Evolutionary conservation across 2,113 vertebrate species (phyloP), one percentile per base, ranked within the genome.

Genomic region (Rhinoderma darwinii): DNA sequence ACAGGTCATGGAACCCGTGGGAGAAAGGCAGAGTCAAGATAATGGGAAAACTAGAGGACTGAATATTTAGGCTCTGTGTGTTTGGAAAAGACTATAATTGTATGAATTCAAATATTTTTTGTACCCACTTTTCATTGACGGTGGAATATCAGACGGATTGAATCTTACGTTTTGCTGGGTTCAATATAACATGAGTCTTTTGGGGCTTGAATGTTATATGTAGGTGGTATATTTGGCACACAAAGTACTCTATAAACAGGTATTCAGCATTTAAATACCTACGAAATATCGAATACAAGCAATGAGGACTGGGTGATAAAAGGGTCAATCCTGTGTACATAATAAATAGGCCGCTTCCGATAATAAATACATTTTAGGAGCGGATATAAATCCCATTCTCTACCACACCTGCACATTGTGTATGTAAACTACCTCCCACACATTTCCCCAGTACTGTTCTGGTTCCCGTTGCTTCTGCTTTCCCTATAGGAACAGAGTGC

Each of bases 1-100:
- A 79, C 50, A 41, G 54, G 56, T 81, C 78, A 56, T 10, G 32
- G 32, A 20, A 39, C 77, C 51, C 50, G 41, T n/a, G n/a, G 78
- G 50, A 41, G 54, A 41, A 15, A 79, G 32, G 43, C 44, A 41
- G 17, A 75, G 6, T 2, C 25, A 1, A 30, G 2, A 37, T 56
- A 25, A 37, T 39, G 44, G 77, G 30, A 14, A 41, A 4, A 10
- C 17, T 37, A 54, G 47, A 54, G 77, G 35, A 25, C 17, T 2
- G 47, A 32, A 54, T 44, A 50, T 30, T 76, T 17, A 77, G 27
- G 47, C n/a, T 47, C 0, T 27, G 25, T 2, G 56, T 61, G 54
- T 25, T 56, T 8, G 54, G 20, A 47, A 47, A 47, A 11, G 14
- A 56, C n/a, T n/a, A n/a, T n/a, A n/a, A n/a, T n/a, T n/a, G n/a